Conservation (phyloP, 2,113 vertebrate species). For the Pachypanchax playfairii region DNA sequence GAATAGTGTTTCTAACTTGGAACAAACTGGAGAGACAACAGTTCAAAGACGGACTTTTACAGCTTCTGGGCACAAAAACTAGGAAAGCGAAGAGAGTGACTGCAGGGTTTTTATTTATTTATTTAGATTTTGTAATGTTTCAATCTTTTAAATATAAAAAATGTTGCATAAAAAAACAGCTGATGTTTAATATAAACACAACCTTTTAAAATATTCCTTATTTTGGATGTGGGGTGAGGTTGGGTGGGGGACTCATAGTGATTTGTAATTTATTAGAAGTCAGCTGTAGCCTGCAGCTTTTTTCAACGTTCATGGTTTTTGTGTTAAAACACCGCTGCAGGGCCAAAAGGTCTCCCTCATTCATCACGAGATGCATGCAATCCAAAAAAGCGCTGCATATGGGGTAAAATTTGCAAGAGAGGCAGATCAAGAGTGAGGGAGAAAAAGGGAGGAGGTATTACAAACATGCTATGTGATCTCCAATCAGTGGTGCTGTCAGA, state of each 20-base stretch:
- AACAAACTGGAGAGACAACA: slow-evolving; percentile 36
- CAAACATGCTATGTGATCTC: slow-evolving; percentile 61
- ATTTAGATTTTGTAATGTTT: no score
- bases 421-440: slow-evolving; percentile 47
- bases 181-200: slow-evolving; percentile 20
- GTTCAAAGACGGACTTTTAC: slow-evolving; percentile 39
- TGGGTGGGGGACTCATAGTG: slow-evolving; percentile 14
- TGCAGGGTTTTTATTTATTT: slow-evolving; percentile 9
- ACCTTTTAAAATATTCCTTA: neutral
- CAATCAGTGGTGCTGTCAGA: slow-evolving; percentile 64
- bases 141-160: neutral
- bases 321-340: slow-evolving; percentile 49
- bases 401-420: slow-evolving; percentile 70
- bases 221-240: neutral
- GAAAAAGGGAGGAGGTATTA: slow-evolving; percentile 9
- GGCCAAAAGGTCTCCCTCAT: slow-evolving; percentile 67
- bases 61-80: slow-evolving; percentile 25
- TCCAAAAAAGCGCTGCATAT: slow-evolving; percentile 66
- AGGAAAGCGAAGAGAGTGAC: slow-evolving; percentile 20
- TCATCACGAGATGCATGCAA: slow-evolving; percentile 62
- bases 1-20: slow-evolving; percentile 36
- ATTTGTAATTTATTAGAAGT: slow-evolving; percentile 27
- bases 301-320: slow-evolving; percentile 40
- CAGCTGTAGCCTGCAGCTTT: slow-evolving; percentile 36
- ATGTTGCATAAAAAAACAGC: neutral